These are phyloP conservation scores for Leptothorax acervorum DNA, from an alignment of 2,888 invertebrate genomes.

Conservation along the genomic window DNA sequence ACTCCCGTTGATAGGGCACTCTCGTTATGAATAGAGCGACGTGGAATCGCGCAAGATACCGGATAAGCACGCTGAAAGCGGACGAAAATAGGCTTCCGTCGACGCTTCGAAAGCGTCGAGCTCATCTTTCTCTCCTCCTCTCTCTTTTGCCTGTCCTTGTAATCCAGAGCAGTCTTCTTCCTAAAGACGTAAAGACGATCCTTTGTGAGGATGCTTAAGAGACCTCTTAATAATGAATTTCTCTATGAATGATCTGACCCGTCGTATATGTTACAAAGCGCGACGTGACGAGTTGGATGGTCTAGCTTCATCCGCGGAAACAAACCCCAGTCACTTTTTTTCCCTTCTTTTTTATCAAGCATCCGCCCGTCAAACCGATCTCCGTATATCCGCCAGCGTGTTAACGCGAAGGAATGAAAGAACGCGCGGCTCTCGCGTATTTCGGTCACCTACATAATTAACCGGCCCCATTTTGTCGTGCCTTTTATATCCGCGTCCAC, in stretches of 20 bases:
- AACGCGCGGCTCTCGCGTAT: constrained; percentile 55
- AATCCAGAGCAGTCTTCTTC: neutral
- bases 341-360: constrained; percentile 52
- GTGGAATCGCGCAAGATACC: constrained; percentile 23
- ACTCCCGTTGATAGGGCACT: constrained; percentile 47
- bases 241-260: constrained; percentile 56
- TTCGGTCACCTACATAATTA: constrained; percentile 68
- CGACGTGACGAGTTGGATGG: constrained; percentile 28
- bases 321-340: constrained; percentile 24
- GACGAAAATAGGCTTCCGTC: constrained; percentile 56
- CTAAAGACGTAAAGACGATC: constrained; percentile 48
- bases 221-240: constrained; percentile 70
- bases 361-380: constrained; percentile 4
- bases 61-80: constrained; percentile 55
- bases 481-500: constrained; percentile 51
- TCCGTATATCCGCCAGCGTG: constrained; percentile 53
- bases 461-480: constrained; percentile 62
- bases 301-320: constrained; percentile 35
- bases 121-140: neutral
- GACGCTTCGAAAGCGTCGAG: neutral
- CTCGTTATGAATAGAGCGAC: constrained; percentile 61
- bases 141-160: too few relatives aligned
- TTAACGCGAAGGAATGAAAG: constrained; percentile 24
- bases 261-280: neutral
- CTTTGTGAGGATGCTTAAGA: constrained; percentile 57